Conservation (phyloP, 2,797 vertebrate species). For the Acestrorhynchus altus region DNA sequence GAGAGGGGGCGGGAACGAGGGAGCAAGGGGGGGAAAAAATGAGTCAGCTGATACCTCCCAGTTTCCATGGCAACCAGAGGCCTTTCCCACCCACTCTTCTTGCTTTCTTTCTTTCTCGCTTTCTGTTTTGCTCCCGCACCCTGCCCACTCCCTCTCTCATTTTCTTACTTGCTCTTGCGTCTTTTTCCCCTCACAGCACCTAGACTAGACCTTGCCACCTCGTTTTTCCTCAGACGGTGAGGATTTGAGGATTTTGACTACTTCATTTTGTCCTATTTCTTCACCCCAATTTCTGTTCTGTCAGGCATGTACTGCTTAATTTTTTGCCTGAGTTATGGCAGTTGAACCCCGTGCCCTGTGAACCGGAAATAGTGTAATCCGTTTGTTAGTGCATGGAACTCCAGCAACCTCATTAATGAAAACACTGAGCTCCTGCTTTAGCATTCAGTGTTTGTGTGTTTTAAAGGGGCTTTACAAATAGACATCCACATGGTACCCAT, state of each 20-base stretch:
- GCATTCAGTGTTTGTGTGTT: background rate
- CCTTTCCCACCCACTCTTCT: conserved; percentile 77
- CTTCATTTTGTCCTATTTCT: background rate
- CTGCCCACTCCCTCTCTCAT: conserved; percentile 58
- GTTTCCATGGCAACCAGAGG: conserved; percentile 82
- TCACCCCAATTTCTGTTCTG: background rate
- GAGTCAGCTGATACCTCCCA: conserved; percentile 80
- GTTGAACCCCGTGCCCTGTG: background rate
- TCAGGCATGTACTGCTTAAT: background rate
- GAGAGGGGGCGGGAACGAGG: conserved; percentile 66
- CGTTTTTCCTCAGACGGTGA: background rate
- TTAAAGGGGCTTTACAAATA: background rate
- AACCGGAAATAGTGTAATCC: background rate
- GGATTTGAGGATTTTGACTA: background rate
- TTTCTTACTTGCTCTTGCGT: conserved; percentile 7
- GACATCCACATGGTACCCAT: background rate
- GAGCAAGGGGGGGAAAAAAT: conserved; percentile 70
- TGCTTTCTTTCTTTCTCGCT: conserved; percentile 44
- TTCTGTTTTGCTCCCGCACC: conserved; percentile 53
- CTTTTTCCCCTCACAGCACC: conserved; percentile 12
- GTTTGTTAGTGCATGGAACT: background rate
- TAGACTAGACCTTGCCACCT: background rate
- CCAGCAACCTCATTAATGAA: background rate
- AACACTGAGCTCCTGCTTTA: background rate
- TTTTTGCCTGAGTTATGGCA: background rate